Conservation (phyloP, 35 echinoderm and acorn worm species). For the Lytechinus variegatus region DNA sequence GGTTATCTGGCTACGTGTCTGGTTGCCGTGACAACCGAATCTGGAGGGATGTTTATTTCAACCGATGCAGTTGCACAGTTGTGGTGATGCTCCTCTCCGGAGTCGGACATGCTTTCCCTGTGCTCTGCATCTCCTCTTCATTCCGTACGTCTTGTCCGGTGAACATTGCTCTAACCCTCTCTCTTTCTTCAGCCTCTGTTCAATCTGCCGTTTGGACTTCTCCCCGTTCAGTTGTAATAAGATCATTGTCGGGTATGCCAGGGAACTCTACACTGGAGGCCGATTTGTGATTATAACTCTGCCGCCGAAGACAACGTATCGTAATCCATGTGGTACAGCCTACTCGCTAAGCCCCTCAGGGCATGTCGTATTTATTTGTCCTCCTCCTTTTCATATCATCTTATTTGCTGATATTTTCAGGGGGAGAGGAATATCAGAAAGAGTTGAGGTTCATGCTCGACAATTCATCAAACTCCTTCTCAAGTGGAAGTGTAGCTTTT, state of each 20-base stretch:
- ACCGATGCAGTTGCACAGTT: not conserved
- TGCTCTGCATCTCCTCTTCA: not conserved
- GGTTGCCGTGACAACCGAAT: not conserved
- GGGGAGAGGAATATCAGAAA: not conserved
- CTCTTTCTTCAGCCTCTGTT: not conserved
- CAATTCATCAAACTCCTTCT: not conserved
- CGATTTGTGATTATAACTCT: constrained; percentile 8
- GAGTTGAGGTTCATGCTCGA: not conserved
- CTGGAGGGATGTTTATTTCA: constrained; percentile 10
- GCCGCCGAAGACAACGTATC: not conserved
- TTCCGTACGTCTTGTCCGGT: not conserved
- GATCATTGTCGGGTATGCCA: not conserved
- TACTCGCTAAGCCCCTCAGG: not conserved
- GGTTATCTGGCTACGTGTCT: not conserved
- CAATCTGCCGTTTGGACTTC: not conserved
- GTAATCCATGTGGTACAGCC: not conserved
- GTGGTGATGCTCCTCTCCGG: not conserved
- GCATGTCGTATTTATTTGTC: not conserved
- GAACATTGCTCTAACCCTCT: not conserved
- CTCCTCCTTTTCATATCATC: not conserved
- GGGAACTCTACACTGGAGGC: not conserved
- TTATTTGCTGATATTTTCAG: not conserved
- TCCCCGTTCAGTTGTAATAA: not conserved
- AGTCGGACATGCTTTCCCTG: not conserved
- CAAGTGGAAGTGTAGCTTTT: not conserved